Evolutionary conservation across 2,888 invertebrate genomes (phyloP).

Genomic region (Athripsodes cinereus): DNA sequence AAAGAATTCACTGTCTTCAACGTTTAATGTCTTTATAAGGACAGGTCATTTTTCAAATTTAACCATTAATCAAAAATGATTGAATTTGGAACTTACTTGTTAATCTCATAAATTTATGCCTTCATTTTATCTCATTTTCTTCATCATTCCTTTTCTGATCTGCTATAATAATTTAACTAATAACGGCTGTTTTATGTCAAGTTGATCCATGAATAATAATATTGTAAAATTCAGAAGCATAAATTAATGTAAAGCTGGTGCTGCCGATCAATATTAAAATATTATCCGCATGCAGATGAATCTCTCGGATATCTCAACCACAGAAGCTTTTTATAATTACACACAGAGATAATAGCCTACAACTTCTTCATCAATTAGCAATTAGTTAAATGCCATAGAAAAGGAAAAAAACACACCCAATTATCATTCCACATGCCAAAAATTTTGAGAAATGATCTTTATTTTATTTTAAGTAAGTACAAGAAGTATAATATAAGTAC

Average conservation of each 20-base stretch:
- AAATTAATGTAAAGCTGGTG: neutral
- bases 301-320: no score
- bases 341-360: no score
- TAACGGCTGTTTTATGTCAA: neutral
- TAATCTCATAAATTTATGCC: neutral
- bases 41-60: slow-evolving; percentile 1
- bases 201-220: neutral
- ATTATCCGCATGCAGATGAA: no score
- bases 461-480: no score
- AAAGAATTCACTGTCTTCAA: neutral
- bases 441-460: no score
- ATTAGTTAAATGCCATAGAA: no score
- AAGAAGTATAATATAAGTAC: no score
- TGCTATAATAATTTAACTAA: neutral
- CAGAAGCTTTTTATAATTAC: no score
- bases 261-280: neutral
- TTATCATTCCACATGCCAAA: no score
- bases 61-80: slow-evolving; percentile 2
- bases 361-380: no score
- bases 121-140: neutral
- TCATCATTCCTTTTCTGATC: neutral
- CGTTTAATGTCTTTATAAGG: neutral
- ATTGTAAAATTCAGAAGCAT: neutral
- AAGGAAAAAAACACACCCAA: no score
- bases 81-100: neutral